Evolutionary conservation across 1,140 invertebrate species (phyloP), one percentile per base, ranked within the genome.

Genomic region (Scylla paramamosain): DNA sequence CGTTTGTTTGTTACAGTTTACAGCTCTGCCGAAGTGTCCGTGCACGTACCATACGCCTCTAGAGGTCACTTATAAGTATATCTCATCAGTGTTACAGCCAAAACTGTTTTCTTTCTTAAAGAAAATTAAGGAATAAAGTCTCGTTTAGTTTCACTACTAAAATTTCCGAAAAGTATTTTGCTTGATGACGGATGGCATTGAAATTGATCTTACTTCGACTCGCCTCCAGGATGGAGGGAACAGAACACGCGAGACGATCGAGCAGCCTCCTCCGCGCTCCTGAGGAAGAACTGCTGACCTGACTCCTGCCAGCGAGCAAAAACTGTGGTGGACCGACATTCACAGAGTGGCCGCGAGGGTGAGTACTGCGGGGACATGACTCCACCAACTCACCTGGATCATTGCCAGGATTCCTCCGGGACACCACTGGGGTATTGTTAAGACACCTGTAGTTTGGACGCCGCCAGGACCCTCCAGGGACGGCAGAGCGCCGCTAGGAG

Each of bases 391-490:
- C 67, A 20, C 12, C 67, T 77, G 67, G 67, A 77, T 20, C 67
- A 25, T n/a, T 77, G 67, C 67, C 67, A 77, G 67, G 67, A n/a
- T 77, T n/a, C 67, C 67, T n/a, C 25, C 67, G 20, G 67, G 67
- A 77, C 67, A 77, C 67, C 20, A 20, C n/a, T 20, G 67, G 67
- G 67, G 67, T n/a, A 77, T 77, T 77, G 67, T 77, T 77, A 7
- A 20, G 67, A 77, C 67, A 77, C 67, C 67, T 77, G 67, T 77
- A 77, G 67, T 77, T 77, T 77, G 25, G 67, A n/a, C 67, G n/a
- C 67, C n/a, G 16, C 67, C 67, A 77, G 67, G 67, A 77, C 67
- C 67, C 67, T 77, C 67, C 67, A 77, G 67, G 67, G 67, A 77
- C 67, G n/a, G 67, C 67, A 25, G 8, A n/a, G 67, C 52, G 67